Evolutionary conservation across 1,140 invertebrate species (phyloP).

Genomic region (Dryas iulia): DNA sequence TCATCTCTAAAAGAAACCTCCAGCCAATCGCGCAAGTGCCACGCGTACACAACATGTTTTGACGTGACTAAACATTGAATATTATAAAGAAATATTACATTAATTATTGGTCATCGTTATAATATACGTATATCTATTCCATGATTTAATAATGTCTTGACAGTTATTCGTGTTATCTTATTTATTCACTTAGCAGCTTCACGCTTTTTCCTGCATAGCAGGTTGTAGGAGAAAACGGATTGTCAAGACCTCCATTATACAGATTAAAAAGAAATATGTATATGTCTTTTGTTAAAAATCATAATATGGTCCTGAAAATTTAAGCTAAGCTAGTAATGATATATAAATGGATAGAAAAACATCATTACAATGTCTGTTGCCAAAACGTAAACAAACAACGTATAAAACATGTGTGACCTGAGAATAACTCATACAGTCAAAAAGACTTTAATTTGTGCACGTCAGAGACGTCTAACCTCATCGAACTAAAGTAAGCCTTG

Average conservation of each 20-base stretch:
- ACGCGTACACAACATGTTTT: slow-evolving; percentile 16
- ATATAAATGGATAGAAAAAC: background rate
- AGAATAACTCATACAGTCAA: too few relatives aligned
- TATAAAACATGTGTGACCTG: too few relatives aligned
- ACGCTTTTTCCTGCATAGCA: too few relatives aligned
- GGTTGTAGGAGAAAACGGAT: too few relatives aligned
- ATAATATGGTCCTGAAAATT: background rate
- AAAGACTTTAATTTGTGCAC: too few relatives aligned
- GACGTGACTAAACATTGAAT: slow-evolving; percentile 11
- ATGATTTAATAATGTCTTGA: background rate
- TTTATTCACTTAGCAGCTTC: too few relatives aligned
- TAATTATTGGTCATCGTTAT: background rate
- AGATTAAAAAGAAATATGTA: too few relatives aligned
- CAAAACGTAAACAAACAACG: background rate
- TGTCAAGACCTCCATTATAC: too few relatives aligned
- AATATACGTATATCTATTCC: background rate
- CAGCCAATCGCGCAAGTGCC: background rate
- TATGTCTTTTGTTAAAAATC: too few relatives aligned
- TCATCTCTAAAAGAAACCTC: slow-evolving; percentile 9
- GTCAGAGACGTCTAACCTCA: too few relatives aligned
- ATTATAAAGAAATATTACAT: background rate
- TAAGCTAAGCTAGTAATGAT: background rate
- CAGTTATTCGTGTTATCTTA: background rate
- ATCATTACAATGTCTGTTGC: background rate
- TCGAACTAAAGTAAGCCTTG: too few relatives aligned